These are phyloP conservation scores for Rambutsinella grinnellia DNA, from an alignment of 2,888 invertebrate genomes.

Conservation along the genomic window DNA sequence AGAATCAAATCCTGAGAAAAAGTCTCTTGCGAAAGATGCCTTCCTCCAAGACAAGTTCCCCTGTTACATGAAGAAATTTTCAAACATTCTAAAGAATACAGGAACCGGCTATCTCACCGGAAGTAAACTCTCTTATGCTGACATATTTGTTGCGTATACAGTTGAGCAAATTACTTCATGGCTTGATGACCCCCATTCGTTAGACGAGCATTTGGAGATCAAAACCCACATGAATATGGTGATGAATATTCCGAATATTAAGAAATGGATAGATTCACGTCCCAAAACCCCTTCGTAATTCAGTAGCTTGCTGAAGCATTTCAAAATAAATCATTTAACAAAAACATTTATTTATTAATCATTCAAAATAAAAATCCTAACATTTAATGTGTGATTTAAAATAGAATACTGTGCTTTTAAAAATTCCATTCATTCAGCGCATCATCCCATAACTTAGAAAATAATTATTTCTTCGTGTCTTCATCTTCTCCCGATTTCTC, in stretches of 20 bases:
- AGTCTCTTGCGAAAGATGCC: not conserved
- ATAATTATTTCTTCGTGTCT: slow-evolving; percentile 11
- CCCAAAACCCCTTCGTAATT: slow-evolving; percentile 18
- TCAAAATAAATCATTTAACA: too few relatives aligned
- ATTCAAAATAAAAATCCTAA: too few relatives aligned
- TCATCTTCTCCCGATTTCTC: not conserved
- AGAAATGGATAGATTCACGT: slow-evolving; percentile 34
- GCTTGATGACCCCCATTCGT: not conserved
- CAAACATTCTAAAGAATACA: slow-evolving; percentile 22
- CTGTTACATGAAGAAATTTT: slow-evolving; percentile 18
- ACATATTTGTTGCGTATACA: slow-evolving; percentile 43
- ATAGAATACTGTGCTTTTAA: too few relatives aligned
- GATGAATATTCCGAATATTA: slow-evolving; percentile 32
- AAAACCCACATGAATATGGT: slow-evolving; percentile 12
- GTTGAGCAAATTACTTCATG: slow-evolving; percentile 27
- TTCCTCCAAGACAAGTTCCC: slow-evolving; percentile 9
- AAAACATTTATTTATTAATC: too few relatives aligned
- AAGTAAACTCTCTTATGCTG: slow-evolving; percentile 28
- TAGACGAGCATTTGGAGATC: slow-evolving; percentile 3
- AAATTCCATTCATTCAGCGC: too few relatives aligned
- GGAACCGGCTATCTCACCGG: slow-evolving; percentile 39
- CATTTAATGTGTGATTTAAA: too few relatives aligned
- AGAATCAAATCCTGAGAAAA: slow-evolving; percentile 25
- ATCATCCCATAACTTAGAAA: too few relatives aligned
- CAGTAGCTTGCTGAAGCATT: not conserved